Evolutionary conservation across 2,888 invertebrate genomes (phyloP).

Genomic region (Gastracanthus pulcherrimus): DNA sequence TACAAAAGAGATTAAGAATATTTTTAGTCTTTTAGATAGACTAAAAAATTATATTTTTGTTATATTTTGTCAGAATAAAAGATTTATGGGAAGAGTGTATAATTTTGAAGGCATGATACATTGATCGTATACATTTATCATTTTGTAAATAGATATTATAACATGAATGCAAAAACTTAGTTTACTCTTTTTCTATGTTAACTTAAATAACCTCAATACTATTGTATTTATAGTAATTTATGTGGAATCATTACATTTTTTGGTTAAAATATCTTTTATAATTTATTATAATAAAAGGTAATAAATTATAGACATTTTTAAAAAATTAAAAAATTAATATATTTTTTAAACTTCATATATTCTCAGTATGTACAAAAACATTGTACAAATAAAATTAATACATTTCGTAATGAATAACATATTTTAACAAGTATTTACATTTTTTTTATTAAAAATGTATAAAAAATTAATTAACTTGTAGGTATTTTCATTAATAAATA

Average conservation of each 20-base stretch:
- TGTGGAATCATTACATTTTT: not conserved
- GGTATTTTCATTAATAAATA: slow-evolving; percentile 44
- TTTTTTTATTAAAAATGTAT: slow-evolving; percentile 47
- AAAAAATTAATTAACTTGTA: slow-evolving; percentile 46
- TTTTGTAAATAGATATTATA: slow-evolving; percentile 50
- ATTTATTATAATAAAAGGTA: not conserved
- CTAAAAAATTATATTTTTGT: slow-evolving; percentile 53
- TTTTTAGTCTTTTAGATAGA: slow-evolving; percentile 45
- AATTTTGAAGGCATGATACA: not conserved
- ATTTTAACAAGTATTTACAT: slow-evolving; percentile 53
- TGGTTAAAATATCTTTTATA: not conserved
- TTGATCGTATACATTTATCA: slow-evolving; percentile 3
- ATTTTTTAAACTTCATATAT: slow-evolving; percentile 45
- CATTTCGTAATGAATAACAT: slow-evolving; percentile 26
- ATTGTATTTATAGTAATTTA: too few relatives aligned
- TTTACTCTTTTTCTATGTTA: not conserved
- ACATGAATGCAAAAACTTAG: not conserved
- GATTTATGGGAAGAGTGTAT: slow-evolving; percentile 1
- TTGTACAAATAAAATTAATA: slow-evolving; percentile 37
- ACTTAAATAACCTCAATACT: not conserved
- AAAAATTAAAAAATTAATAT: slow-evolving; percentile 51
- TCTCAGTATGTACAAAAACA: slow-evolving; percentile 49
- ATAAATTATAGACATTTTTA: slow-evolving; percentile 28
- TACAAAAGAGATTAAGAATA: slow-evolving; percentile 25
- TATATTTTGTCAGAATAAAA: slow-evolving; percentile 51